Percentiles rank a stretch among this genome's conserved stretches.
Evolutionary conservation across 2,888 invertebrate genomes (phyloP).

Genomic region (Anagyrus pseudococci): DNA sequence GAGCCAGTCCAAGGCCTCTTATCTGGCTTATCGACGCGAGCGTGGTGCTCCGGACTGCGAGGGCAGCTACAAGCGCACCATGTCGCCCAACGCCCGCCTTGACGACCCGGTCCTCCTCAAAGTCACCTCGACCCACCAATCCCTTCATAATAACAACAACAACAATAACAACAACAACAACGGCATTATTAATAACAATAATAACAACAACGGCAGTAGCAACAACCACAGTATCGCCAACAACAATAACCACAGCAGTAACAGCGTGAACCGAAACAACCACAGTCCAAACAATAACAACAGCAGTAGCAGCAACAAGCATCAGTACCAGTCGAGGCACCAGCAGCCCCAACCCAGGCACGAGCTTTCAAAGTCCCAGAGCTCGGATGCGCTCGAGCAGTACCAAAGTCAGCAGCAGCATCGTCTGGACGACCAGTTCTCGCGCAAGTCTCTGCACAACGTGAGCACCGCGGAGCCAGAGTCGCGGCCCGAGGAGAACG

Average conservation of each 20-base stretch:
- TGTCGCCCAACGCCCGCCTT: constrained; percentile 68
- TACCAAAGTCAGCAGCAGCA: constrained; percentile 42
- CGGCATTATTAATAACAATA: constrained; percentile 40
- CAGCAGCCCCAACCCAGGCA: constrained; percentile 39
- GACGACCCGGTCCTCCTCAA: constrained; percentile 57
- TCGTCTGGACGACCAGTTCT: constrained; percentile 27
- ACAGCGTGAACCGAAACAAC: too few species aligned
- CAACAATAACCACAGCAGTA: constrained; percentile 37
- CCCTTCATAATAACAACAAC: constrained; percentile 36
- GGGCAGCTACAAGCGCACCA: constrained; percentile 77
- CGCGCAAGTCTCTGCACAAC: constrained; percentile 30
- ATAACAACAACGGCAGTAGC: constrained; percentile 40
- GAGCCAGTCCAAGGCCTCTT: constrained; percentile 80
- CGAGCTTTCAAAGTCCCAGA: constrained; percentile 54
- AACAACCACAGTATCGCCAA: constrained; percentile 28
- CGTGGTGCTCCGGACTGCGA: constrained; percentile 74
- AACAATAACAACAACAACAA: constrained; percentile 38
- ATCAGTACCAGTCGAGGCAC: constrained; percentile 29
- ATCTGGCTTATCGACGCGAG: constrained; percentile 75
- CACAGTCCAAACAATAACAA: too few species aligned
- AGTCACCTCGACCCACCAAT: constrained; percentile 52
- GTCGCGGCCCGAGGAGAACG: constrained; percentile 41
- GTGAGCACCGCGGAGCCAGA: constrained; percentile 22
- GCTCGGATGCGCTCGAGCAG: constrained; percentile 55
- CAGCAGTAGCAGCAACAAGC: constrained; percentile 8